These are phyloP conservation scores for Neotoma lepida DNA, from an alignment of 2,113 vertebrate genomes.

Conservation along the genomic window DNA sequence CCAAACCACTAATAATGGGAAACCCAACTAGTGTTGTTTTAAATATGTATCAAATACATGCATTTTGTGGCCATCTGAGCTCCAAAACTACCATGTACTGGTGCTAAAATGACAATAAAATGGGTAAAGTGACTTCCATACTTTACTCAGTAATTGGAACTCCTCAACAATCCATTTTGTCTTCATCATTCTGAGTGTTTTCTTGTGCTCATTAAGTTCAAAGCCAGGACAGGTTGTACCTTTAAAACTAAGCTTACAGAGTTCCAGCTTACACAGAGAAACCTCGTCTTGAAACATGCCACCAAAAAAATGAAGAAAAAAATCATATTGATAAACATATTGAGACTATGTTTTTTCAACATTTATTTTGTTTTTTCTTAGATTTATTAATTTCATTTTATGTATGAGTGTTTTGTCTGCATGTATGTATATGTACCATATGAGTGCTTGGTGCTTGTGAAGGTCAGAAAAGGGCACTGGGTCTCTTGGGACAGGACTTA, in stretches of 20 bases:
- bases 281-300: background rate
- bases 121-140: background rate
- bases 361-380: background rate
- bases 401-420: background rate
- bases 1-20: background rate
- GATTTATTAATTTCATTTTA: background rate
- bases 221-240: background rate
- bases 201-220: constrained; percentile 3
- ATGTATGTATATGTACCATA: no score
- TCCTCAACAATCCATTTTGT: background rate
- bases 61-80: background rate
- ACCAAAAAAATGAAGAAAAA: background rate
- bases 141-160: background rate
- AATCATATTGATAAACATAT: background rate
- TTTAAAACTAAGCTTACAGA: background rate
- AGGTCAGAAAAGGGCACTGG: background rate
- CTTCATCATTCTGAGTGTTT: background rate
- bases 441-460: background rate
- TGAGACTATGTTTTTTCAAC: no score
- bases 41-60: background rate
- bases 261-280: background rate
- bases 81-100: background rate
- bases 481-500: background rate
- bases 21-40: background rate
- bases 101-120: constrained; percentile 18